Evolutionary conservation across 2,113 vertebrate species (phyloP), one percentile per base, ranked within the genome.

Genomic region (Dryoscopus gambensis): DNA sequence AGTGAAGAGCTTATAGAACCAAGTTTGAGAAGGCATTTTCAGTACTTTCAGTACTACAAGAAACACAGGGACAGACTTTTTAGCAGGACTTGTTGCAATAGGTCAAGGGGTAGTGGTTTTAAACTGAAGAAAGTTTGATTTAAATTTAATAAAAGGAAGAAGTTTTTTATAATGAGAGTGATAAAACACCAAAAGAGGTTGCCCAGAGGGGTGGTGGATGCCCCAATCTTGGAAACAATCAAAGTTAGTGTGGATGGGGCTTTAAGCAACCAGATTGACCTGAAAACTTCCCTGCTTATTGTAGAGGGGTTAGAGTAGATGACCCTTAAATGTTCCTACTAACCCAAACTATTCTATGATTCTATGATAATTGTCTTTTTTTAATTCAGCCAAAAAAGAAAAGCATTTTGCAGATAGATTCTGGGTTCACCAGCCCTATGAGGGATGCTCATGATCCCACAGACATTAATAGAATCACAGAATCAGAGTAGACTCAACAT

Each of bases 361-460:
- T 55, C 28, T 39, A 25, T 47, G 35, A 23, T 12, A 52, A 30
- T 20, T 74, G 20, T 5, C 13, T 28, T 23, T 70, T 67, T 63
- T 53, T 6, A 47, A 75, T 67, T 4, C 27, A 90, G 8, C 0
- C 52, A 40, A 6, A 12, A 25, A 31, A 10, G 0, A n/a, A 28
- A 30, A 25, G 6, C 13, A 17, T 20, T 1, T 40, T n/a, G 11
- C 13, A 18, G 46, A 10, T 2, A n/a, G 5, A 4, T 57, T 62
- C 40, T 65, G 31, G 8, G 7, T 65, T 89, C 84, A 15, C 8
- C 9, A 82, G 28, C 10, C 13, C 25, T 28, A 2, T 11, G 16
- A 64, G 23, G 5, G 10, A 7, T 90, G 56, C 9, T 17, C 7
- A 21, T 0, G 0, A 27, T 63, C 23, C 44, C 25, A 23, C 8